Conservation (phyloP, 2,888 invertebrate species). For the Panopea generosa region DNA sequence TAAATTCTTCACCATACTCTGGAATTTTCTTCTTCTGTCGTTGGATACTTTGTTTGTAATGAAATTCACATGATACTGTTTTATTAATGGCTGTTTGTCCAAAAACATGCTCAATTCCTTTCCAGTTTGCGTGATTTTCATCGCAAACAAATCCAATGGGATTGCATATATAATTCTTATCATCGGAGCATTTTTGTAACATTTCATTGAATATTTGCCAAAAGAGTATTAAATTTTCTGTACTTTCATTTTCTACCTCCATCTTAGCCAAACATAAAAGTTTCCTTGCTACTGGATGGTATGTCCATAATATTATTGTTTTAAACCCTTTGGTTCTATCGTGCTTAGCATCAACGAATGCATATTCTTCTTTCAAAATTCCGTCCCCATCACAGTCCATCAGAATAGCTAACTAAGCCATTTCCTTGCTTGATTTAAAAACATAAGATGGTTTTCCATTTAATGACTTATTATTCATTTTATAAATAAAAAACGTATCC, state of each 20-base stretch:
- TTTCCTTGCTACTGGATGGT: slow-evolving; percentile 15
- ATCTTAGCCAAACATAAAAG: slow-evolving; percentile 12
- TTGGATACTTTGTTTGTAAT: slow-evolving; percentile 8
- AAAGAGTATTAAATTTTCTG: slow-evolving; percentile 6
- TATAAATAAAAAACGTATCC: slow-evolving; percentile 8
- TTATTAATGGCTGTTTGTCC: neutral
- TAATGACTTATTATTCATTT: slow-evolving; percentile 7
- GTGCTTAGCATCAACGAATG: slow-evolving; percentile 23
- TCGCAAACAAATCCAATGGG: slow-evolving; percentile 4
- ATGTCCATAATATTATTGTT: slow-evolving; percentile 22
- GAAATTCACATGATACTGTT: slow-evolving; percentile 11
- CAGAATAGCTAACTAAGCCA: slow-evolving; percentile 1
- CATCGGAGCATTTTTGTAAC: neutral
- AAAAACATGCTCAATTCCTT: slow-evolving; percentile 5
- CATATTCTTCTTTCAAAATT: slow-evolving; percentile 15
- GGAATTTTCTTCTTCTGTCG: neutral
- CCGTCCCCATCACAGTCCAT: slow-evolving; percentile 18
- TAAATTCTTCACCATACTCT: neutral
- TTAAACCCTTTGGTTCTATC: slow-evolving; percentile 16
- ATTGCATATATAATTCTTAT: neutral
- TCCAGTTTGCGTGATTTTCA: slow-evolving; percentile 22
- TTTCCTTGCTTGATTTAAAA: slow-evolving; percentile 16
- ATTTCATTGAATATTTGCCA: slow-evolving; percentile 6
- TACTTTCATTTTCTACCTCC: slow-evolving; percentile 17
- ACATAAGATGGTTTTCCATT: slow-evolving; percentile 16